phyloP scores from a whole-genome alignment of 1,140 invertebrate species.

The Stenopsyche tienmushanensis region DNA sequence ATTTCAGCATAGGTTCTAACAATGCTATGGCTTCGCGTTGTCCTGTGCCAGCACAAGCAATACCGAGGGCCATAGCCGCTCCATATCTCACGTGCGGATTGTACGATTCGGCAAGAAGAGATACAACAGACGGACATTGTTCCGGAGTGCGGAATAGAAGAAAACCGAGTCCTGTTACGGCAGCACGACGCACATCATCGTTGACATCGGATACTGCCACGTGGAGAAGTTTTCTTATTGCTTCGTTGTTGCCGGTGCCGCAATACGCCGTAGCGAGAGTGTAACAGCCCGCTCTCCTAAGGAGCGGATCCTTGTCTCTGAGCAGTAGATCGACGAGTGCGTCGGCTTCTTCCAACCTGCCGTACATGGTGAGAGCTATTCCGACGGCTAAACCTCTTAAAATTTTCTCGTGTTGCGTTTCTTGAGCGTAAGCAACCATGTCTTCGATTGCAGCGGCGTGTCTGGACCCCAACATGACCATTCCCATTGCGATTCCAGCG shows the following conservation, averaged over 20 bases:
- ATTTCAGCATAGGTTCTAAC: slow-evolving; percentile 96
- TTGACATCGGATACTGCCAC: slow-evolving; percentile 98
- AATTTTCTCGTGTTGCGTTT: slow-evolving; percentile 99
- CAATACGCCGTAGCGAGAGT: slow-evolving; percentile 98
- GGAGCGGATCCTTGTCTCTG: slow-evolving; percentile 83
- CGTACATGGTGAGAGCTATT: slow-evolving; percentile 96
- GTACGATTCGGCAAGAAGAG: slow-evolving; percentile 95
- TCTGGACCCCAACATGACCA: slow-evolving; percentile 97
- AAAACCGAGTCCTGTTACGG: slow-evolving; percentile 96
- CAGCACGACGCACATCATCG: slow-evolving; percentile 96
- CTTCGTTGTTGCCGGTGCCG: slow-evolving; percentile 95
- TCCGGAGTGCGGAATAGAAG: slow-evolving; percentile 94
- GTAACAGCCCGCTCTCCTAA: slow-evolving; percentile 92
- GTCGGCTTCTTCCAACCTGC: slow-evolving; percentile 94
- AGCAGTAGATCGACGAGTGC: slow-evolving; percentile 85
- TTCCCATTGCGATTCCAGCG: slow-evolving; percentile 96
- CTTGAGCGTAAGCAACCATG: slow-evolving; percentile 82
- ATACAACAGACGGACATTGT: slow-evolving; percentile 96
- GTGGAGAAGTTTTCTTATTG: slow-evolving; percentile 91
- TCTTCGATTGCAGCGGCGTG: slow-evolving; percentile 87
- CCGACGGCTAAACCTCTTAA: slow-evolving; percentile 92
- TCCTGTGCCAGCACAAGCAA: slow-evolving; percentile 97
- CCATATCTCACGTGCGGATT: slow-evolving; percentile 99
- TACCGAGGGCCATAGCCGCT: slow-evolving; percentile 97
- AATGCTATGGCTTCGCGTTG: slow-evolving; percentile 94